These are phyloP conservation scores for Laothoe populi DNA, from an alignment of 2,888 invertebrate species.

Conservation along the genomic window DNA sequence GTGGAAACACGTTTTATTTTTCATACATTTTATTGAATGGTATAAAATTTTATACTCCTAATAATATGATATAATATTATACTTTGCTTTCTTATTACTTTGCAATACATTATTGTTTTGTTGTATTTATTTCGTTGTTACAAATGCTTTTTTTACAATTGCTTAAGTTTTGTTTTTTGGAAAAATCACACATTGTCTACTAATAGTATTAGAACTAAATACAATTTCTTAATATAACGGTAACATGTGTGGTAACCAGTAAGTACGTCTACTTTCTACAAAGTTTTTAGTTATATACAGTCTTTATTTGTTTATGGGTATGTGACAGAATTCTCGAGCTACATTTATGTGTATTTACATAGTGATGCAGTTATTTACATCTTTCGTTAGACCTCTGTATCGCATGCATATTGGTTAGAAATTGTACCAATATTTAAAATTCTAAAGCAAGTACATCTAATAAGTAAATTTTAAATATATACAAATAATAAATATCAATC, in stretches of 20 bases:
- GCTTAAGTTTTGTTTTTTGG: conserved; percentile 42
- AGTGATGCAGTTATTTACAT: conserved; percentile 65
- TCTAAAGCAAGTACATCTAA: conserved; percentile 60
- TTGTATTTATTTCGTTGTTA: conserved; percentile 41
- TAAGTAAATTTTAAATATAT: conserved; percentile 66
- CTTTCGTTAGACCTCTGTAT: conserved; percentile 39
- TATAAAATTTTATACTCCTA: conserved; percentile 80
- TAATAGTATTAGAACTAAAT: conserved; percentile 39
- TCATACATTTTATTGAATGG: conserved; percentile 77
- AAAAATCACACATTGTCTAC: conserved; percentile 42
- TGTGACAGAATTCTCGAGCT: conserved; percentile 37
- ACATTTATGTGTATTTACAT: conserved; percentile 71
- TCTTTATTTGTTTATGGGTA: conserved; percentile 59
- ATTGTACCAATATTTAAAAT: conserved; percentile 59
- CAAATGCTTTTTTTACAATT: conserved; percentile 42
- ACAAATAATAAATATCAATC: conserved; percentile 81
- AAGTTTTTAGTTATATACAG: conserved; percentile 62
- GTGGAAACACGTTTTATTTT: conserved; percentile 46
- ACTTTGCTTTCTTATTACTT: conserved; percentile 43
- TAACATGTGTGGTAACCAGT: conserved; percentile 59
- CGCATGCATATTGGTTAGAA: conserved; percentile 62
- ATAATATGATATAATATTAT: conserved; percentile 59
- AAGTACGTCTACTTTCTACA: conserved; percentile 57
- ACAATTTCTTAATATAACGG: conserved; percentile 46
- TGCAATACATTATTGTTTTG: conserved; percentile 38